phyloP scores from a whole-genome alignment of 2,113 vertebrate genomes.

The Camelus dromedarius region DNA sequence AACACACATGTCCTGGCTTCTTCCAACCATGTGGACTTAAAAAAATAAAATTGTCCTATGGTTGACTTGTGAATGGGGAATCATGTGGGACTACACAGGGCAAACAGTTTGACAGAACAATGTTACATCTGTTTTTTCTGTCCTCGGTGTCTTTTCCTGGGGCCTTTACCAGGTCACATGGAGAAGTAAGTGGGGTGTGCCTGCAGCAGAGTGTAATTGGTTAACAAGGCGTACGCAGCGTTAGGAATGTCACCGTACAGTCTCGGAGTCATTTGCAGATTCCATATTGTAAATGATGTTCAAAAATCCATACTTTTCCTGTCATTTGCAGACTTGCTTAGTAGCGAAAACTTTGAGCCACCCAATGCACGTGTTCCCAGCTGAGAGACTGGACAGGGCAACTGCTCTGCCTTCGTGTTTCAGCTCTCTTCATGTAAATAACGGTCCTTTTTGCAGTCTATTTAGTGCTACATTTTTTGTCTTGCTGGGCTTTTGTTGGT shows the following conservation, averaged over 20 bases:
- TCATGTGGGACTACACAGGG: neutral
- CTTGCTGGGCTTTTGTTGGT: neutral
- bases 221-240: fast-evolving
- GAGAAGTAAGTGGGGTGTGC: neutral
- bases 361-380: fast-evolving
- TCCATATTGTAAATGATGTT: neutral
- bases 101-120: neutral
- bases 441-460: neutral
- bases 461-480: neutral
- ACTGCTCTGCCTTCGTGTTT: neutral
- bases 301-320: neutral
- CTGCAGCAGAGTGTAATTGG: fast-evolving
- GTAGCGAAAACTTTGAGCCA: neutral
- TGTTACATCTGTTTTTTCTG: neutral
- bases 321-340: fast-evolving
- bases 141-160: neutral
- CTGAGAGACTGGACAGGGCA: neutral
- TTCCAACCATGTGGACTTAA: neutral
- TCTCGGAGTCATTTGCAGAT: neutral
- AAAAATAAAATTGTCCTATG: neutral
- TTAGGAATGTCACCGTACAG: neutral
- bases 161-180: too few species aligned
- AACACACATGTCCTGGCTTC: neutral
- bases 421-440: neutral
- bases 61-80: conserved; percentile 33